These are phyloP conservation scores for Rhinichthys klamathensis DNA, from an alignment of 2,113 vertebrate genomes.

Conservation along the genomic window DNA sequence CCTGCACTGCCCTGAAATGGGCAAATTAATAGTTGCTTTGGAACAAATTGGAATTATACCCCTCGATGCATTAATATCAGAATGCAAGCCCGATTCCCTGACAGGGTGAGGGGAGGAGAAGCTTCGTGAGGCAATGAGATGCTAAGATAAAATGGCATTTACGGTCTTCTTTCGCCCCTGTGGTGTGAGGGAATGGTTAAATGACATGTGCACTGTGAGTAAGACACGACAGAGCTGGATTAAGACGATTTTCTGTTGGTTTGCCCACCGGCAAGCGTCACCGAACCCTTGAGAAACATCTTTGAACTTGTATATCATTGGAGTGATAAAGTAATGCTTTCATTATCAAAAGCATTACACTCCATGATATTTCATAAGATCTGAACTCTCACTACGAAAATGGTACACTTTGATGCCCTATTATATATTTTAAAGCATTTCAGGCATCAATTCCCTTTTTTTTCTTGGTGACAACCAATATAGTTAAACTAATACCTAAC, in stretches of 20 bases:
- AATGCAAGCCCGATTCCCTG: slow-evolving; percentile 52
- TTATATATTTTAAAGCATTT: neutral
- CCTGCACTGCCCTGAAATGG: slow-evolving; percentile 88
- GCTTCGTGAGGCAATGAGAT: slow-evolving; percentile 62
- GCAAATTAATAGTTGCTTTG: slow-evolving; percentile 91
- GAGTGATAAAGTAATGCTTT: slow-evolving; percentile 12
- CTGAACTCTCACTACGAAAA: neutral
- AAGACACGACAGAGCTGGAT: slow-evolving; percentile 18
- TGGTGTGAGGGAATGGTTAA: slow-evolving; percentile 30
- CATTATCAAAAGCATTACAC: slow-evolving; percentile 28
- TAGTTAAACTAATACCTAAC: neutral
- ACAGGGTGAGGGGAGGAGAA: slow-evolving; percentile 45
- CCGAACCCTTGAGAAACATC: slow-evolving; percentile 1
- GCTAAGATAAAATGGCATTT: slow-evolving; percentile 55
- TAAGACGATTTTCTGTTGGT: slow-evolving; percentile 11
- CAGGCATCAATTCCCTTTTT: neutral
- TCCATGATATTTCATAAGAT: neutral
- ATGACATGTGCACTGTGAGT: slow-evolving; percentile 35
- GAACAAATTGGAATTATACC: slow-evolving; percentile 89
- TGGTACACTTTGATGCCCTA: no score
- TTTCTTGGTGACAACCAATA: no score
- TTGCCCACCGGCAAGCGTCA: neutral
- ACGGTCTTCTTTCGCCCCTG: neutral
- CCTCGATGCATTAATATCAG: slow-evolving; percentile 79
- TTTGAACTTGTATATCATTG: neutral